Evolutionary conservation across 2,888 invertebrate genomes (phyloP).

Genomic region (Terebella lapidaria): DNA sequence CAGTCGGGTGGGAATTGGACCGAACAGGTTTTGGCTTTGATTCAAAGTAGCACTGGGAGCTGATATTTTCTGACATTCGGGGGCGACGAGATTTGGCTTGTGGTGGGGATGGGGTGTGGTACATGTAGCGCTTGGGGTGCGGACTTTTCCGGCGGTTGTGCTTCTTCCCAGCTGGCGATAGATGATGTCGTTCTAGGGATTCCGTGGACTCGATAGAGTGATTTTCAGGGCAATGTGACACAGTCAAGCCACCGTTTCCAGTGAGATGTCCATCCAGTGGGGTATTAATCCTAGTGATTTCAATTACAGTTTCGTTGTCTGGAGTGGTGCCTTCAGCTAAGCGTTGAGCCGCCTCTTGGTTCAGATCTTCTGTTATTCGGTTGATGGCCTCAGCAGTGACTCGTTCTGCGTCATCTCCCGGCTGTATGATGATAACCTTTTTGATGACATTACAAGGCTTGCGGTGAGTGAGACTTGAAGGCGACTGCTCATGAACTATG

Average conservation of each 20-base stretch:
- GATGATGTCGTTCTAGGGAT: too few relatives aligned
- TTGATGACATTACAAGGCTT: constrained; percentile 1
- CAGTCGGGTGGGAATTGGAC: too few relatives aligned
- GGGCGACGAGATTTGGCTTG: neutral
- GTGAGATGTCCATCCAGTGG: neutral
- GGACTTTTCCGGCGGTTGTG: neutral
- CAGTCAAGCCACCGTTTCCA: too few relatives aligned
- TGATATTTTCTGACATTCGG: too few relatives aligned
- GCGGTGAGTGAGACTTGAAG: neutral
- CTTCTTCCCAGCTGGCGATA: neutral
- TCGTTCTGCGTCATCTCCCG: constrained; percentile 9
- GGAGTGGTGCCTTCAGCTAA: constrained; percentile 5
- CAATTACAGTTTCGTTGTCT: constrained; percentile 16
- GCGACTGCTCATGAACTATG: neutral
- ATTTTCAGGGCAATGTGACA: neutral
- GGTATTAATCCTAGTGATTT: constrained; percentile 13
- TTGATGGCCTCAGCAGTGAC: constrained; percentile 5
- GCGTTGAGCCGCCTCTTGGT: constrained; percentile 3
- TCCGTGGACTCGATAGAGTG: neutral
- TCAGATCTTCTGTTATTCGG: constrained; percentile 4
- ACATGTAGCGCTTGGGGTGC: neutral
- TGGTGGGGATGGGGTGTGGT: neutral
- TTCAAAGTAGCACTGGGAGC: too few relatives aligned
- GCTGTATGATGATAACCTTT: constrained; percentile 7
- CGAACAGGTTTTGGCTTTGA: too few relatives aligned